A percentile compares a stretch with the other conserved stretches of the same genome.
phyloP scores from a whole-genome alignment of 2,797 vertebrate genomes.

The Enteromius thamalakanensis region DNA sequence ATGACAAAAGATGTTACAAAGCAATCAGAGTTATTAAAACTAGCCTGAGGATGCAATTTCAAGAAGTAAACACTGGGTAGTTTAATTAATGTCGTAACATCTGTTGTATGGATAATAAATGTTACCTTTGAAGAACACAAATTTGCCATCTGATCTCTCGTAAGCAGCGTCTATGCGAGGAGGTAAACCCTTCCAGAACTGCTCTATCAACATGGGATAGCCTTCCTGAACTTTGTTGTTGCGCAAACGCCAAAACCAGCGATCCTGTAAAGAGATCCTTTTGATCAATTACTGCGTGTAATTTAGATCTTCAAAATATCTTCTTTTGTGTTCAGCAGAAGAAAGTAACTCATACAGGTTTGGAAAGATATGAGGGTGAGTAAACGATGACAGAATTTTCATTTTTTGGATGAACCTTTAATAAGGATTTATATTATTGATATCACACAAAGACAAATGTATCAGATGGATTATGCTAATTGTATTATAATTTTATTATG shows the following conservation, averaged over 20 bases:
- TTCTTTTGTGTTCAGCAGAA: too few species aligned
- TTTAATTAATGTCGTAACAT: not conserved
- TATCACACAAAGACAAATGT: too few species aligned
- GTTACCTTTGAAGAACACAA: slow-evolving; percentile 98
- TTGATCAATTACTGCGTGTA: slow-evolving; percentile 56
- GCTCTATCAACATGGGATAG: slow-evolving; percentile 97
- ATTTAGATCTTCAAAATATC: not conserved
- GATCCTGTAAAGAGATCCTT: slow-evolving; percentile 75
- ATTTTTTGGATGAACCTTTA: too few species aligned
- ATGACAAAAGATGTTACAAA: slow-evolving; percentile 7
- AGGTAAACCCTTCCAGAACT: slow-evolving; percentile 97
- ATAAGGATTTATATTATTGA: too few species aligned
- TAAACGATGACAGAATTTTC: too few species aligned
- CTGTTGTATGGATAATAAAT: not conserved
- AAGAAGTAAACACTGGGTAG: not conserved
- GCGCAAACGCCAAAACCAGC: slow-evolving; percentile 98
- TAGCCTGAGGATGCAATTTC: slow-evolving; percentile 20
- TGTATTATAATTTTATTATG: too few species aligned
- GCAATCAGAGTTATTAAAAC: slow-evolving; percentile 2
- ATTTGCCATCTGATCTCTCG: slow-evolving; percentile 94
- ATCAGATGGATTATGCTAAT: too few species aligned
- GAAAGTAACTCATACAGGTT: too few species aligned
- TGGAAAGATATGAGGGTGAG: too few species aligned
- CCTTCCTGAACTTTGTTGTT: slow-evolving; percentile 97
- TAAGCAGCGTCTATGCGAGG: slow-evolving; percentile 95